Evolutionary conservation across 2,888 invertebrate species (phyloP).

Genomic region (Dryococelus australis): DNA sequence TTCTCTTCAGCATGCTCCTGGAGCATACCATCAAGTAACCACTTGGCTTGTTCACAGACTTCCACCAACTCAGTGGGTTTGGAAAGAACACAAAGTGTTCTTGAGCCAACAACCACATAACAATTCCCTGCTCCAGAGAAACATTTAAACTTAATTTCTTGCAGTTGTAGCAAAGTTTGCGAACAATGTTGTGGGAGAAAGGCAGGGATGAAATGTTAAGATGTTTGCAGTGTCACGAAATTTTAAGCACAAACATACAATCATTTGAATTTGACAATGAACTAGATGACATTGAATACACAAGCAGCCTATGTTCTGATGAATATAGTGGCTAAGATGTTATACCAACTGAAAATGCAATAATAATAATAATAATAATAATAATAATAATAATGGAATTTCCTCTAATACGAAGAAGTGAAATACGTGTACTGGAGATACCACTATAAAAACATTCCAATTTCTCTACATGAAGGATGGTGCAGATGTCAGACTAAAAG

Average conservation of each 20-base stretch:
- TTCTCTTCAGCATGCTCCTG: not conserved
- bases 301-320: not conserved
- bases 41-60: not conserved
- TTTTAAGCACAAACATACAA: not conserved
- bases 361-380: too few relatives aligned
- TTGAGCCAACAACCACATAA: constrained; percentile 36
- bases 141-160: constrained; percentile 41
- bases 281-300: not conserved
- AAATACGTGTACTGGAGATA: too few relatives aligned
- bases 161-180: constrained; percentile 22
- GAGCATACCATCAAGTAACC: not conserved
- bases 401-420: too few relatives aligned
- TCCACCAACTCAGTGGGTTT: not conserved
- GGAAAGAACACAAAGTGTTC: not conserved
- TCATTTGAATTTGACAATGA: not conserved
- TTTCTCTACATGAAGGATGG: too few relatives aligned
- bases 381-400: too few relatives aligned
- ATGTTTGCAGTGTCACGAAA: constrained; percentile 40
- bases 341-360: too few relatives aligned
- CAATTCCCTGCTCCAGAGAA: constrained; percentile 32
- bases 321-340: not conserved
- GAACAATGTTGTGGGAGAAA: constrained; percentile 37
- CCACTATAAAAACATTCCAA: too few relatives aligned
- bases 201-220: constrained; percentile 35
- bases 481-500: too few relatives aligned